phyloP scores from a whole-genome alignment of 2,797 vertebrate genomes.

The Jordanella pulchra region DNA sequence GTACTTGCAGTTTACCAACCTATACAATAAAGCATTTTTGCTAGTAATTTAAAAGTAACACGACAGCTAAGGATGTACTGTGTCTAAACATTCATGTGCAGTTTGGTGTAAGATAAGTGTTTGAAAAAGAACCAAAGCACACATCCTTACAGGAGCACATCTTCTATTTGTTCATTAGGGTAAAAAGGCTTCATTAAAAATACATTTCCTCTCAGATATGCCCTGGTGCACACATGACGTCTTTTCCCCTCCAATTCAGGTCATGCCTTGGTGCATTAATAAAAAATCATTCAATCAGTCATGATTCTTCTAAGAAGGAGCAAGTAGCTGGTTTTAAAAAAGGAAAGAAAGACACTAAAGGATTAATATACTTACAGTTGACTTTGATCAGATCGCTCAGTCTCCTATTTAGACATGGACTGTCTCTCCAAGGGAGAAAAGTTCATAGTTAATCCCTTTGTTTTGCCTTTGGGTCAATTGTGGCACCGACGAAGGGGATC shows the following conservation, averaged over 20 bases:
- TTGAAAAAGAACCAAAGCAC: constrained; percentile 28
- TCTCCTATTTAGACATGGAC: constrained; percentile 17
- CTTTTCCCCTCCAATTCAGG: constrained; percentile 60
- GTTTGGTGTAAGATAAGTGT: constrained; percentile 14
- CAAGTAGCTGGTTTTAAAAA: constrained; percentile 18
- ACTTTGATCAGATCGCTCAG: constrained; percentile 45
- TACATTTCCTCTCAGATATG: constrained; percentile 74
- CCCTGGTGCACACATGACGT: constrained; percentile 63
- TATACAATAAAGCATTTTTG: not conserved
- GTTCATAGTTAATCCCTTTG: constrained; percentile 75
- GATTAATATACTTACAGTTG: constrained; percentile 63
- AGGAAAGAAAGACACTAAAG: not conserved
- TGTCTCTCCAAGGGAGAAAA: constrained; percentile 52
- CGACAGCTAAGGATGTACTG: not conserved
- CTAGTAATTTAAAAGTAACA: constrained; percentile 6
- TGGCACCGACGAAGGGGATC: constrained; percentile 52
- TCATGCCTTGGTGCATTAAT: constrained; percentile 55
- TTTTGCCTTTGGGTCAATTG: constrained; percentile 69
- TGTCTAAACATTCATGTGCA: constrained; percentile 9
- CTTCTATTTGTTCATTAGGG: constrained; percentile 63
- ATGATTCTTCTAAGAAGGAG: constrained; percentile 25
- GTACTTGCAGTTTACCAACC: constrained; percentile 1
- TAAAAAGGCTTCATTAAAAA: constrained; percentile 76
- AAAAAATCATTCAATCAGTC: constrained; percentile 38
- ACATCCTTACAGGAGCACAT: constrained; percentile 28